Evolutionary conservation across 2,113 vertebrate species (phyloP), one percentile per base, ranked within the genome.

Genomic region (Urocynchramus pylzowi): DNA sequence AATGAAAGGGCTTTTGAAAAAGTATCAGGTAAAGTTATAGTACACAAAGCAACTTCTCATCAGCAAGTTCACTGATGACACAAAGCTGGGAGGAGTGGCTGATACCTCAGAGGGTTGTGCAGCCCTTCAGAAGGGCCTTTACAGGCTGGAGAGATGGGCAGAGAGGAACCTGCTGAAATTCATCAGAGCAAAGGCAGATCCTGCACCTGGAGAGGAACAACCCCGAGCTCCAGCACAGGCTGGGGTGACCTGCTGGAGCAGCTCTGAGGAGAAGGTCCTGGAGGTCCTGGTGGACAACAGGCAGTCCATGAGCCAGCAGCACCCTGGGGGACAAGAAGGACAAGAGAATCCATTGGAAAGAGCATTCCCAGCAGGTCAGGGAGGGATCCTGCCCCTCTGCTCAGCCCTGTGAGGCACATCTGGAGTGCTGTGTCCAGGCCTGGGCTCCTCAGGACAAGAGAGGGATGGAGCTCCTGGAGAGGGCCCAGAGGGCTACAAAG

Each of bases 401-500:
- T 59, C n/a, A 30, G 39, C 33, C 39, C 28, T 69, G 31, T 16
- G 45, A 27, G 53, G 45, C 63, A 5, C 54, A 9, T 6, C 28
- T 41, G 54, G 1, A n/a, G 7, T 16, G 31, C 27, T 37, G 27
- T 59, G 54, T 10, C 37, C 63, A 10, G 33, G 0, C 33, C 39
- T 53, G 63, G n/a, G 45, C 15, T 53, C 37, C 5, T 52, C 9
- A 12, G 45, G 11, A 37, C 6, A 31, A 4, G 17, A 50, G 37
- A 7, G 18, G 15, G 26, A 28, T 3, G 37, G 53, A 68, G 22
- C 9, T 77, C 53, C 71, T 44, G 53, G 5, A 8, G 21, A 0
- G 3, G 14, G 7, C 4, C 21, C 31, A 11, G 54, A 50, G 52
- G 35, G 13, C 35, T 11, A 0, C 17, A 16, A 2, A 35, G 53